phyloP scores from a whole-genome alignment of 2,888 invertebrate genomes.

The Lutraria lutraria region DNA sequence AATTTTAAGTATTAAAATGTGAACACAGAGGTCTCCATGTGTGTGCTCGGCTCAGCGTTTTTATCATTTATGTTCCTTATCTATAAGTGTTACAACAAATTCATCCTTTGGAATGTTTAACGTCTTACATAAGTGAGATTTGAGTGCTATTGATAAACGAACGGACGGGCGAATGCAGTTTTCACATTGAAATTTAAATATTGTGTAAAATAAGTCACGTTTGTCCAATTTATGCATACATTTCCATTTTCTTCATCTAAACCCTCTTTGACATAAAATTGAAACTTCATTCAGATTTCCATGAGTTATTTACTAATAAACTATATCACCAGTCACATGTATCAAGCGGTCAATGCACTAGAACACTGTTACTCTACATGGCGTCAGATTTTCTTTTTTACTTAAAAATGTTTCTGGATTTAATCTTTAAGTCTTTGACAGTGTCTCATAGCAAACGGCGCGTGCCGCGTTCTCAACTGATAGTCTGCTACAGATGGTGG shows the following conservation, averaged over 20 bases:
- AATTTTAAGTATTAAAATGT: neutral
- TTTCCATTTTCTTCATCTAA: neutral
- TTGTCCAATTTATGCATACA: neutral
- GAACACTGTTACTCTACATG: neutral
- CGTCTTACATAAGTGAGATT: too few relatives aligned
- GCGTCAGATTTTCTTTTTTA: neutral
- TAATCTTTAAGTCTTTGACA: neutral
- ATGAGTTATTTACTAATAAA: neutral
- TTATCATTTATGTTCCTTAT: too few relatives aligned
- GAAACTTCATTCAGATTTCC: neutral
- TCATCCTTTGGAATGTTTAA: too few relatives aligned
- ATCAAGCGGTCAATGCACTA: neutral
- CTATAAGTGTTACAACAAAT: too few relatives aligned
- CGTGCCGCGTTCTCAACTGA: slow-evolving; percentile 35
- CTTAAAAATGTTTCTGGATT: neutral
- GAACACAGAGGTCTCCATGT: too few relatives aligned
- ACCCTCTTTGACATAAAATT: neutral
- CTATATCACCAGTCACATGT: neutral
- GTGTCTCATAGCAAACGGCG: neutral
- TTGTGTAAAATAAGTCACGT: too few relatives aligned
- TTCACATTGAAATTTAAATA: too few relatives aligned
- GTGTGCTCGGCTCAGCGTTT: too few relatives aligned
- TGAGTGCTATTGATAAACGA: too few relatives aligned
- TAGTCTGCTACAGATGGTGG: slow-evolving; percentile 27
- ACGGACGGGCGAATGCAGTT: too few relatives aligned